phyloP scores from a whole-genome alignment of 2,797 vertebrate species.

The Cyprinodon diabolis region DNA sequence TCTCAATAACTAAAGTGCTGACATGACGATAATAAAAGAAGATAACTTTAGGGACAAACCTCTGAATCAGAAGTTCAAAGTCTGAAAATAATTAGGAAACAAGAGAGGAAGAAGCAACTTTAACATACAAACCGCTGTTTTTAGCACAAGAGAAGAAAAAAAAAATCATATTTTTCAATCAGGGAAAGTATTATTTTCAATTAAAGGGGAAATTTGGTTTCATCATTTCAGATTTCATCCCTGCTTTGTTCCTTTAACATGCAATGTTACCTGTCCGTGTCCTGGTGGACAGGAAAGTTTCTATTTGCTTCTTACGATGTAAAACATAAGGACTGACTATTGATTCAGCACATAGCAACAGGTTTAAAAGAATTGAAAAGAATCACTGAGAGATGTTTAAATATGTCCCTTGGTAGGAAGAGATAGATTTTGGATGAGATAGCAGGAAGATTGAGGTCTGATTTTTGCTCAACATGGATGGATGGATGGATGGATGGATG shows the following conservation, averaged over 20 bases:
- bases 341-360: background rate
- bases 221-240: background rate
- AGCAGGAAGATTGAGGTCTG: background rate
- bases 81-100: constrained; percentile 21
- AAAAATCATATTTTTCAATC: constrained; percentile 10
- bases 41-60: constrained; percentile 39
- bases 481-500: background rate
- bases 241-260: background rate
- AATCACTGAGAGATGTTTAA: background rate
- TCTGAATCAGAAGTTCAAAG: constrained; percentile 30
- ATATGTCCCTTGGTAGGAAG: background rate
- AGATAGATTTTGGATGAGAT: background rate
- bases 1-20: constrained; percentile 42
- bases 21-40: constrained; percentile 46
- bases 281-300: background rate
- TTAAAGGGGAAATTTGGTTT: background rate
- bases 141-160: constrained; percentile 6
- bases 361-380: background rate
- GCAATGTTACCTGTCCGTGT: background rate
- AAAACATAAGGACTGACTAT: background rate
- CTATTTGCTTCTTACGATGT: background rate
- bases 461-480: background rate
- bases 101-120: constrained; percentile 1
- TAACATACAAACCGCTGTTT: constrained; percentile 22
- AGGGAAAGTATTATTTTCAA: constrained; percentile 12